phyloP scores from a whole-genome alignment of 2,113 vertebrate genomes.

The Antennarius striatus region DNA sequence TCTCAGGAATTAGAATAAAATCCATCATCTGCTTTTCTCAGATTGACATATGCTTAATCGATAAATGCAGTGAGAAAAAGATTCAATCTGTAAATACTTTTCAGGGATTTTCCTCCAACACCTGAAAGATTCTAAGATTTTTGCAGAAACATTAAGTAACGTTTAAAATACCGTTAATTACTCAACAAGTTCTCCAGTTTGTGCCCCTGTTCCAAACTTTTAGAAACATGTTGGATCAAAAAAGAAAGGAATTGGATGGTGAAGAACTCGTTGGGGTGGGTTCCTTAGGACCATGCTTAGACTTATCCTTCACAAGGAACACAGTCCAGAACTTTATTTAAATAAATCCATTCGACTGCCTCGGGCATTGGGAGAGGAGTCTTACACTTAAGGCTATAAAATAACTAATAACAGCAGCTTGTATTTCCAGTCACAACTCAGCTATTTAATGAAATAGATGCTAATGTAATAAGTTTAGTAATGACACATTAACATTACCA shows the following conservation, averaged over 20 bases:
- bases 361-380: background rate
- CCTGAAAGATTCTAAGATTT: no score
- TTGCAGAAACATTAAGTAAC: no score
- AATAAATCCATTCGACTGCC: background rate
- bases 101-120: no score
- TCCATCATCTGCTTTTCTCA: background rate
- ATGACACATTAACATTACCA: background rate
- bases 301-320: no score
- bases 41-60: constrained; percentile 1
- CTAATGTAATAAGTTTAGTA: constrained; percentile 16
- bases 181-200: no score
- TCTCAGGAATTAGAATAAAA: constrained; percentile 1
- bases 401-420: constrained; percentile 3
- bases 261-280: no score
- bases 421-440: background rate
- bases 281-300: no score
- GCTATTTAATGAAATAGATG: background rate
- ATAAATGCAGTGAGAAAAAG: background rate
- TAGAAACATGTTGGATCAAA: no score
- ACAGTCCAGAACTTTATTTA: background rate
- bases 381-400: constrained; percentile 24
- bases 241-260: no score
- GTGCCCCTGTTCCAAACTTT: no score
- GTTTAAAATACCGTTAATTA: no score
- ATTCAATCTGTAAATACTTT: constrained; percentile 1